A percentile compares a stretch with the other conserved stretches of the same genome.
Evolutionary conservation across 1,140 invertebrate genomes (phyloP).

Genomic region (Melitaea cinxia): DNA sequence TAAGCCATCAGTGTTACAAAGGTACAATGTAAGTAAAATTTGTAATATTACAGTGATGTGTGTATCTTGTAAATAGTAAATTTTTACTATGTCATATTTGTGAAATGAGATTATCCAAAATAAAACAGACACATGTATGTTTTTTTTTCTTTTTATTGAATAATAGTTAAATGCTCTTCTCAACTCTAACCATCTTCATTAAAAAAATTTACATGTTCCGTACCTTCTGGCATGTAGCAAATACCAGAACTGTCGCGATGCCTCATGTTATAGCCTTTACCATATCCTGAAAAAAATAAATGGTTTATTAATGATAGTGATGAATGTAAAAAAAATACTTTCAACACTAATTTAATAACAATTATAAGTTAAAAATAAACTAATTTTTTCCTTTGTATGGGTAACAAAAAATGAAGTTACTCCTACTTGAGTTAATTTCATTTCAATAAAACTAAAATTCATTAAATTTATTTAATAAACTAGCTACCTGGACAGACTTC

Average conservation of each 20-base stretch:
- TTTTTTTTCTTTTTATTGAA: slow-evolving; percentile 45
- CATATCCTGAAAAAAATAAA: slow-evolving; percentile 83
- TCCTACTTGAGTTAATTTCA: no score
- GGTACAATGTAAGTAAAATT: slow-evolving; percentile 77
- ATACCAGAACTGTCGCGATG: slow-evolving; percentile 82
- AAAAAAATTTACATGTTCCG: slow-evolving; percentile 86
- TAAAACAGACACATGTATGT: slow-evolving; percentile 71
- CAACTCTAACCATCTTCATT: no score
- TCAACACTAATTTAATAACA: no score
- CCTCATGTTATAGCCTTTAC: slow-evolving; percentile 83
- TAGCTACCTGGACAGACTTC: no score
- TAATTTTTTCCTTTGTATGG: no score
- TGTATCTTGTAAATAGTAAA: slow-evolving; percentile 77
- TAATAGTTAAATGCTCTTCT: no score
- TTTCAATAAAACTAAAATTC: no score
- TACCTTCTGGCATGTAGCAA: slow-evolving; percentile 86
- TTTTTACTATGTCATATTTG: slow-evolving; percentile 78
- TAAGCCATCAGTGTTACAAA: slow-evolving; percentile 60
- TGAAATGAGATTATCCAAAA: slow-evolving; percentile 80
- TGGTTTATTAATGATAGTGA: slow-evolving; percentile 2
- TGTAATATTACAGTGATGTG: slow-evolving; percentile 65
- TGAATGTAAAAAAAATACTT: no score
- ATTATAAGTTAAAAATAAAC: no score
- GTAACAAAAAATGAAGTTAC: no score
- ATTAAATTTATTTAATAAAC: no score